Evolutionary conservation across 2,888 invertebrate genomes (phyloP), one percentile per base, ranked within the genome.

Genomic region (Anthoptus insignis): DNA sequence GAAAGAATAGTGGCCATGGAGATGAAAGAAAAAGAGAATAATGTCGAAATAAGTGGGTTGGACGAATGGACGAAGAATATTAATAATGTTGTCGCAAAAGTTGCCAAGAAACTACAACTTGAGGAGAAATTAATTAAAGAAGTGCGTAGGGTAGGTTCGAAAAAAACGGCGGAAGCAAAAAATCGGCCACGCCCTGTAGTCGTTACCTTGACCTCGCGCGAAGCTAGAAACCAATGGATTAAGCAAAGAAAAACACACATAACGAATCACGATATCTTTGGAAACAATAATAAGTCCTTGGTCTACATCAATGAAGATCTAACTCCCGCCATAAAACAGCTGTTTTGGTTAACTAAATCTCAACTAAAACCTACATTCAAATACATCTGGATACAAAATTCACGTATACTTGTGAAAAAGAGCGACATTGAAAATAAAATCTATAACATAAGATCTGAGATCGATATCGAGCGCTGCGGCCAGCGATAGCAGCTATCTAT

Each of bases 1-100:
- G 66, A 53, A 34, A 19, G 53, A n/a, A 7, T 53, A n/a, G 34
- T 11, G 39, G 52, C 53, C 16, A 29, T 66, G 16, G 66, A 69
- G 19, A 21, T 37, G 16, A 57, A 39, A 37, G 59, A 66, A 19
- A 64, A 61, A 53, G 66, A 66, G 22, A 69, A 64, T 27, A 61
- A 66, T 21, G 16, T 64, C 5, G 68, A 66, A 64, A 66, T 68
- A 37, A 21, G 13, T 29, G 64, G 66, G 16, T 19, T 66, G 58
- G 58, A 64, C 13, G 21, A 7, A 22, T 34, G 6, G 32, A 32
- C 9, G n/a, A 21, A 53, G 13, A 34, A 53, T 53, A 34, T 53
- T 53, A 53, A 34, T 9, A 8, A 53, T 0, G 3, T 34, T 13
- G 53, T 53, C 3, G 5, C 13, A 21, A 53, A 53, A 54, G n/a